These are phyloP conservation scores for Ctena decussata DNA, from an alignment of 2,888 invertebrate species.

Conservation along the genomic window DNA sequence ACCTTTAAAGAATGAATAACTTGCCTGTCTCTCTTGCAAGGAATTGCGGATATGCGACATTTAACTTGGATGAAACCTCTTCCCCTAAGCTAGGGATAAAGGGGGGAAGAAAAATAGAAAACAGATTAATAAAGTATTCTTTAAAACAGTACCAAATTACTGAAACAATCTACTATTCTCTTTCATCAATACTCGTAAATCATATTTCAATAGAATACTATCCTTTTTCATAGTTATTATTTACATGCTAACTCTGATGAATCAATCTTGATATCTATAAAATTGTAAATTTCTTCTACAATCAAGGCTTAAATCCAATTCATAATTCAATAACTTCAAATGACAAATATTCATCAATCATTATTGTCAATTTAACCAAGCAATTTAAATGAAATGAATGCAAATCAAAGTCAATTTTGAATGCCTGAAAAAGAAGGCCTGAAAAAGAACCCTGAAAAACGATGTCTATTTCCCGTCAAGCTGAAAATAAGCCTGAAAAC, in stretches of 20 bases:
- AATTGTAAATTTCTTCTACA: no score
- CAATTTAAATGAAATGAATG: background rate
- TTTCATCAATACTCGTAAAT: no score
- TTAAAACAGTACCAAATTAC: background rate
- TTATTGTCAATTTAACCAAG: background rate
- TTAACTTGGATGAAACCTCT: constrained; percentile 85
- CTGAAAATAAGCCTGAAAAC: constrained; percentile 45
- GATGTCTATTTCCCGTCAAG: background rate
- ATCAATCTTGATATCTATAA: no score
- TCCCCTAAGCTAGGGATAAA: constrained; percentile 88
- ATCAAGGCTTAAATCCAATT: no score
- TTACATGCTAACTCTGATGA: no score
- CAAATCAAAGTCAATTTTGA: background rate
- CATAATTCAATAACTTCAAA: no score
- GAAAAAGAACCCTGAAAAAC: constrained; percentile 70
- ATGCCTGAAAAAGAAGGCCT: constrained; percentile 55
- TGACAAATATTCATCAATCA: no score
- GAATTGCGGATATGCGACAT: constrained; percentile 34
- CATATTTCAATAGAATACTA: background rate
- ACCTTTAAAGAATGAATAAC: constrained; percentile 65
- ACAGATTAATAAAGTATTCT: constrained; percentile 76
- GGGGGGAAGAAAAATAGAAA: constrained; percentile 87
- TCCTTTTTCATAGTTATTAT: background rate
- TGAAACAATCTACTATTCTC: background rate
- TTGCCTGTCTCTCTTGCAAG: constrained; percentile 77